A percentile compares a stretch with the other conserved stretches of the same genome.
phyloP scores from a whole-genome alignment of 2,888 invertebrate species.

The Endomychus coccineus region DNA sequence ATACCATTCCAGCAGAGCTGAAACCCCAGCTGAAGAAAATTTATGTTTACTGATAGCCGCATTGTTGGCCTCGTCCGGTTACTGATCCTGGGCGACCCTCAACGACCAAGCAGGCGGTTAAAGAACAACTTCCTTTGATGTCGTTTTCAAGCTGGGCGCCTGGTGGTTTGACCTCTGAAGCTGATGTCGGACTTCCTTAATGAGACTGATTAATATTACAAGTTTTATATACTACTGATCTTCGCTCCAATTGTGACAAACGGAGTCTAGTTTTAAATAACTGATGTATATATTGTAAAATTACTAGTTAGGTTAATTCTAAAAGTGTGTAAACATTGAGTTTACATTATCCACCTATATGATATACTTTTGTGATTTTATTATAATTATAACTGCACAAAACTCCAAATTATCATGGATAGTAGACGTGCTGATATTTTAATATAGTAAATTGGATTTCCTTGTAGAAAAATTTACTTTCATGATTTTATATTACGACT shows the following conservation, averaged over 20 bases:
- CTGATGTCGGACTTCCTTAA: conserved; percentile 33
- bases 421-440: too few relatives aligned
- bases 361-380: too few relatives aligned
- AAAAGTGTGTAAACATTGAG: background rate
- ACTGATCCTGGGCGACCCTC: conserved; percentile 3
- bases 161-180: conserved; percentile 13
- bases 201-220: conserved; percentile 37
- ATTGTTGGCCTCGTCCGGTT: conserved; percentile 5
- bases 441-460: background rate
- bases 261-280: too few relatives aligned
- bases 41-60: conserved; percentile 65
- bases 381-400: background rate
- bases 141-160: too few relatives aligned
- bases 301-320: background rate
- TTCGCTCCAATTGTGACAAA: conserved; percentile 1
- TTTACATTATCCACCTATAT: too few relatives aligned
- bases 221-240: conserved; percentile 1
- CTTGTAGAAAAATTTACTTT: background rate
- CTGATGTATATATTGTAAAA: background rate
- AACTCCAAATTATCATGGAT: background rate
- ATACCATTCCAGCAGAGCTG: conserved; percentile 79
- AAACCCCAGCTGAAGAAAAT: conserved; percentile 83
- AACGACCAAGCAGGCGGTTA: conserved; percentile 8
- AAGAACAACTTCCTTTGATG: too few relatives aligned
- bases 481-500: conserved; percentile 20